phyloP scores from a whole-genome alignment of 2,113 vertebrate genomes.

The Nannobrachium achirus region DNA sequence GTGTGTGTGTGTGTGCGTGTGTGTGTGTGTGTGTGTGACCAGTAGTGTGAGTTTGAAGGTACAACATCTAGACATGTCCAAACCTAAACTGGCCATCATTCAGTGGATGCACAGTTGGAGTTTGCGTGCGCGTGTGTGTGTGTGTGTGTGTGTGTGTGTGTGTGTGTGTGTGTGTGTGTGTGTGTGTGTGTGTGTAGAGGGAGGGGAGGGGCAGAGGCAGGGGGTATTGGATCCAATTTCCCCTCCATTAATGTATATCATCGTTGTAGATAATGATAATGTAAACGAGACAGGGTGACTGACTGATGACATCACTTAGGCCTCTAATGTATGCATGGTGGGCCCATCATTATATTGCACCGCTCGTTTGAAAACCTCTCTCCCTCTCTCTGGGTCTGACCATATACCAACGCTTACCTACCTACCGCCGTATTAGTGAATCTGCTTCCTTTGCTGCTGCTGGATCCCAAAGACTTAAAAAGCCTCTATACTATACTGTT shows the following conservation, averaged over 20 bases:
- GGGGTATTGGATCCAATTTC: slow-evolving; percentile 37
- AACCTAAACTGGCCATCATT: too few species aligned
- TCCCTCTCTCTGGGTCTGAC: slow-evolving; percentile 8
- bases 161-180: too few species aligned
- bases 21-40: too few species aligned
- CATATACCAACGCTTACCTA: slow-evolving; percentile 33
- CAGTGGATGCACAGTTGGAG: too few species aligned
- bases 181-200: too few species aligned
- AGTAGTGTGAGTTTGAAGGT: too few species aligned
- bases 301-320: slow-evolving; percentile 52
- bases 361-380: slow-evolving; percentile 31
- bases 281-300: slow-evolving; percentile 50
- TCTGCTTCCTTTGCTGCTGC: slow-evolving; percentile 55
- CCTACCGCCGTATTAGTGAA: slow-evolving; percentile 50
- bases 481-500: slow-evolving; percentile 42
- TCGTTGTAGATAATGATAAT: slow-evolving; percentile 21
- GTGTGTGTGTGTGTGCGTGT: too few species aligned
- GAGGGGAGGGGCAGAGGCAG: too few species aligned
- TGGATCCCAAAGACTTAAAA: slow-evolving; percentile 53
- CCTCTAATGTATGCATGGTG: slow-evolving; percentile 29
- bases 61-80: too few species aligned
- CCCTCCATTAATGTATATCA: slow-evolving; percentile 48
- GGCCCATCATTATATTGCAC: slow-evolving; percentile 43
- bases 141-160: too few species aligned
- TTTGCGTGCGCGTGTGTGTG: too few species aligned